These are phyloP conservation scores for Rhagologus leucostigma DNA, from an alignment of 2,113 vertebrate species.

Conservation along the genomic window DNA sequence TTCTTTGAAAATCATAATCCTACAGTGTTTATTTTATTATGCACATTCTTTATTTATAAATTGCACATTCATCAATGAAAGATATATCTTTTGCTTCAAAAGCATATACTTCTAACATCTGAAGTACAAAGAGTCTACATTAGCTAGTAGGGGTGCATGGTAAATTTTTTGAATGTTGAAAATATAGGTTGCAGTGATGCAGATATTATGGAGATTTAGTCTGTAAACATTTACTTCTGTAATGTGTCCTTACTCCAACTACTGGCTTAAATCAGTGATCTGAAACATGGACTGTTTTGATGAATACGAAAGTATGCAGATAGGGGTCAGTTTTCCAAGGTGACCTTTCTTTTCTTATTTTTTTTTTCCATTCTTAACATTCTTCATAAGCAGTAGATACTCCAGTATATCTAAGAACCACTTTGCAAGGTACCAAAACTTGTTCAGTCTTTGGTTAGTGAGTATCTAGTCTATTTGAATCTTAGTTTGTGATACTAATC, in stretches of 20 bases:
- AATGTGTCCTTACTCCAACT: not conserved
- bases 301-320: not conserved
- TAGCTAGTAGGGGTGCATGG: not conserved
- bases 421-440: not conserved
- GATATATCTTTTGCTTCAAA: not conserved
- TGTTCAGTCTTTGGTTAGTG: not conserved
- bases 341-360: too few relatives aligned
- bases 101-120: not conserved
- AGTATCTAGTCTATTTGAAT: not conserved
- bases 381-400: not conserved
- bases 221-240: not conserved
- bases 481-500: not conserved
- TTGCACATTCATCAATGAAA: not conserved
- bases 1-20: not conserved
- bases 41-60: not conserved
- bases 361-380: not conserved
- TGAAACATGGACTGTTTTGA: not conserved
- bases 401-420: not conserved
- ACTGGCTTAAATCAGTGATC: not conserved
- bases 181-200: not conserved
- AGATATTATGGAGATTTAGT: not conserved
- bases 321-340: not conserved
- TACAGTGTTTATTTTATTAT: not conserved
- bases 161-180: not conserved
- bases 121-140: not conserved